These are phyloP conservation scores for Epistrophella euchroma DNA, from an alignment of 2,888 invertebrate genomes.

Conservation along the genomic window DNA sequence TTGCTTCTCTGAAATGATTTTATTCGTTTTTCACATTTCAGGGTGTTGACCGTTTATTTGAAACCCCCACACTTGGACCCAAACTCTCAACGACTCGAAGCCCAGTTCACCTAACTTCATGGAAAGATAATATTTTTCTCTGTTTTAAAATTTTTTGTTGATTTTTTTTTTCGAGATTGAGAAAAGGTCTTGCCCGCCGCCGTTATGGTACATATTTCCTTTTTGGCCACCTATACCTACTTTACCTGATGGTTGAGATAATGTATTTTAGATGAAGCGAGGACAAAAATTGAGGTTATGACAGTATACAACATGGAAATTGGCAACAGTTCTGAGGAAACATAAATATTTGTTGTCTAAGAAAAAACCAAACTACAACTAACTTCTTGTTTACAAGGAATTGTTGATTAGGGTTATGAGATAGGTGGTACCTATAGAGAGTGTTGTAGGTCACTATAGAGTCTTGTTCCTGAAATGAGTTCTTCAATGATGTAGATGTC, in stretches of 20 bases:
- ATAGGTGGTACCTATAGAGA: slow-evolving; percentile 2
- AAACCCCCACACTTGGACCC: neutral
- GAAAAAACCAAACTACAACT: neutral
- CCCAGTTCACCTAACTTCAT: slow-evolving; percentile 34
- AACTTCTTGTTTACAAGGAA: slow-evolving; percentile 11
- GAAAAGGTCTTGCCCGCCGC: slow-evolving; percentile 28
- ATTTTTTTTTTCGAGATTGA: slow-evolving; percentile 35
- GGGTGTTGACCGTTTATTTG: slow-evolving; percentile 36
- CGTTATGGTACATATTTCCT: slow-evolving; percentile 17
- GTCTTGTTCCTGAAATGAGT: slow-evolving; percentile 25
- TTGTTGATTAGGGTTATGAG: slow-evolving; percentile 63
- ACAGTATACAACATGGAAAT: slow-evolving; percentile 37
- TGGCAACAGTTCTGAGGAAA: slow-evolving; percentile 53
- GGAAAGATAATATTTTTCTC: slow-evolving; percentile 63
- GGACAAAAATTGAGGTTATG: slow-evolving; percentile 57
- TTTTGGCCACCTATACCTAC: slow-evolving; percentile 22
- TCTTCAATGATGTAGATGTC: slow-evolving; percentile 14
- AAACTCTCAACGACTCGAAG: neutral
- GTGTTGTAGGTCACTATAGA: slow-evolving; percentile 54
- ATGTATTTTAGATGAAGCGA: neutral
- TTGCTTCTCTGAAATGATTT: slow-evolving; percentile 20
- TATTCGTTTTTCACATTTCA: slow-evolving; percentile 43
- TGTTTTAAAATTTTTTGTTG: neutral
- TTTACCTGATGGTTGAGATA: slow-evolving; percentile 30
- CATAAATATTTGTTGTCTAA: slow-evolving; percentile 24